Conservation (phyloP, 2,888 invertebrate genomes). For the Protonemura montana region DNA sequence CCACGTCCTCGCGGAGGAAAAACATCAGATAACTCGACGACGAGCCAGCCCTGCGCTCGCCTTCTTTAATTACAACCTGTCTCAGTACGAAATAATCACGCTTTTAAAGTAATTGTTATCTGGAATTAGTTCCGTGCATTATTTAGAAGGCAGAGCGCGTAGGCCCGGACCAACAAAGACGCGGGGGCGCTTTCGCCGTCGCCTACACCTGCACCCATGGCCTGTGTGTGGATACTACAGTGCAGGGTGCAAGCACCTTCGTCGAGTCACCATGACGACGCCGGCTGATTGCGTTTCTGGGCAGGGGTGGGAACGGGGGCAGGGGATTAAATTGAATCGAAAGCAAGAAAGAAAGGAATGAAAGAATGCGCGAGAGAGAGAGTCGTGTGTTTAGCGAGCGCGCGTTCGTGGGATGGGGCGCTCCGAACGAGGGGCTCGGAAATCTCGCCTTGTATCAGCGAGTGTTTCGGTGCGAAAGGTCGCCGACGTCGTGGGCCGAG, state of each 20-base stretch:
- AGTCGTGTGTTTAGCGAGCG: neutral
- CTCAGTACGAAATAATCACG: neutral
- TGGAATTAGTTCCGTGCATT: constrained; percentile 12
- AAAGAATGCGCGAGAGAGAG: neutral
- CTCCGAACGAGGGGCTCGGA: neutral
- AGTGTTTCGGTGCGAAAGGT: neutral
- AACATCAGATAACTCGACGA: constrained; percentile 2
- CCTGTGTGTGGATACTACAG: neutral
- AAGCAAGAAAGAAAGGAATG: neutral
- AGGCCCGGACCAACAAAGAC: neutral
- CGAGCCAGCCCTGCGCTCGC: neutral
- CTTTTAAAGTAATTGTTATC: constrained; percentile 12
- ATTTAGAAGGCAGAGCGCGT: neutral
- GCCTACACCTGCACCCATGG: neutral
- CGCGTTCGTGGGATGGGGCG: neutral
- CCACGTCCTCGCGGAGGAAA: neutral
- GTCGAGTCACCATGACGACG: neutral
- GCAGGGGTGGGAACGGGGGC: neutral
- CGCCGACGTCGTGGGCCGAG: too few species aligned
- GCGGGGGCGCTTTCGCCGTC: neutral
- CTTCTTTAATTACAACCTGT: constrained; percentile 5
- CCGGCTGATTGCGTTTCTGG: neutral
- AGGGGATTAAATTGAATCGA: neutral
- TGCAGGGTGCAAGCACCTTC: neutral
- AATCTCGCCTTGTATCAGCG: neutral